Percentiles rank a stretch among this genome's conserved stretches.
phyloP scores from a whole-genome alignment of 35 echinoderm and acorn worm genomes.

The Stichopus chloronotus region DNA sequence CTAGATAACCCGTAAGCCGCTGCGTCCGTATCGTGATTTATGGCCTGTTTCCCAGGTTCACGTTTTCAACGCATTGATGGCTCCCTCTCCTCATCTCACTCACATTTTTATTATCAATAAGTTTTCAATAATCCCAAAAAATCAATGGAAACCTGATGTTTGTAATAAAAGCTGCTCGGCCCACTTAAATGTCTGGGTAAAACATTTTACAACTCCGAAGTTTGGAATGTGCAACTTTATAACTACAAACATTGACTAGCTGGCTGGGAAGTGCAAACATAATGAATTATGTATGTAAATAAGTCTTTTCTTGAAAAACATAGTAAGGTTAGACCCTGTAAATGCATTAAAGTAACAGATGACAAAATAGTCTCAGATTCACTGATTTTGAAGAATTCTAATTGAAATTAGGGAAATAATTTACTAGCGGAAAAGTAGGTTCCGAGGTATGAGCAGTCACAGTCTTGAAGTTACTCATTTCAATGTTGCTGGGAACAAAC shows the following conservation, averaged over 20 bases:
- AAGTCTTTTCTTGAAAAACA: not conserved
- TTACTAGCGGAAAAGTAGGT: not conserved
- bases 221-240: conserved; percentile 24
- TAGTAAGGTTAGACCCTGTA: not conserved
- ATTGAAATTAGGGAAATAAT: not conserved
- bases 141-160: conserved; percentile 42
- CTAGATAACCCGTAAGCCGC: not conserved
- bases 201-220: conserved; percentile 36
- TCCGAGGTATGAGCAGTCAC: no score
- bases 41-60: not conserved
- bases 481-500: no score
- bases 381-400: not conserved
- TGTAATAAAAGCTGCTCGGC: conserved; percentile 38
- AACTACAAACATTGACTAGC: conserved; percentile 25
- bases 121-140: conserved; percentile 38
- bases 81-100: not conserved
- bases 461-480: no score
- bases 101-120: conserved; percentile 20
- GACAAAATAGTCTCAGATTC: not conserved
- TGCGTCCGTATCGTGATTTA: conserved; percentile 6
- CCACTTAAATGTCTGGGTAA: conserved; percentile 35
- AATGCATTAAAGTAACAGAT: not conserved
- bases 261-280: conserved; percentile 44
- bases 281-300: conserved; percentile 39
- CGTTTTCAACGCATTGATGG: conserved; percentile 18